Percentiles rank a stretch among this genome's conserved stretches.
These are phyloP conservation scores for Octonoba sinensis DNA, from an alignment of 2,888 invertebrate species.

Conservation along the genomic window DNA sequence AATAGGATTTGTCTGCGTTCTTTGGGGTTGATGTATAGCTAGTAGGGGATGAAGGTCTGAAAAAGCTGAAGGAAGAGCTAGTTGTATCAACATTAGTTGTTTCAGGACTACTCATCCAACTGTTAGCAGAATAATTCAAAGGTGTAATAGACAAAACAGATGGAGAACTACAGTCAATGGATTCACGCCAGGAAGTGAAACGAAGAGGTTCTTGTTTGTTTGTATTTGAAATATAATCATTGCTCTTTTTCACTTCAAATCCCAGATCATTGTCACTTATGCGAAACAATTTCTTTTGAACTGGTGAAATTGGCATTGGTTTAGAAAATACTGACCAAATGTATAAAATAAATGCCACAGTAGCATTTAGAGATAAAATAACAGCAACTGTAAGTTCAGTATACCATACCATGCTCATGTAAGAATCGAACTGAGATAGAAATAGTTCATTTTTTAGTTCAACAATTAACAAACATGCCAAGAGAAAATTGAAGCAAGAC, in stretches of 20 bases:
- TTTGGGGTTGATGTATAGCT: constrained; percentile 38
- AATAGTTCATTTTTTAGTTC: constrained; percentile 47
- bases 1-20: neutral
- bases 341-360: constrained; percentile 21
- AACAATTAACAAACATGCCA: constrained; percentile 33
- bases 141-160: constrained; percentile 31
- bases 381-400: constrained; percentile 2
- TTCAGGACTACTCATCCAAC: constrained; percentile 30
- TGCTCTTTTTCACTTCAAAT: constrained; percentile 25
- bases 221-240: constrained; percentile 1
- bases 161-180: constrained; percentile 15
- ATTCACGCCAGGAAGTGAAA: constrained; percentile 33
- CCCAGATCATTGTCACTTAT: constrained; percentile 46
- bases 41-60: constrained; percentile 22
- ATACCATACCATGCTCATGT: constrained; percentile 28
- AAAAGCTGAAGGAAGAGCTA: constrained; percentile 51
- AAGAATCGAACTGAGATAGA: constrained; percentile 2
- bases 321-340: constrained; percentile 41
- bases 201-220: constrained; percentile 16
- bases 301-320: constrained; percentile 49
- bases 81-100: constrained; percentile 34
- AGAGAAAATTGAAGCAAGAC: constrained; percentile 35
- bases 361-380: constrained; percentile 15
- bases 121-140: constrained; percentile 40
- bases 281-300: constrained; percentile 40